Conservation (phyloP, 2,888 invertebrate species). For the Pollenia angustigena region DNA sequence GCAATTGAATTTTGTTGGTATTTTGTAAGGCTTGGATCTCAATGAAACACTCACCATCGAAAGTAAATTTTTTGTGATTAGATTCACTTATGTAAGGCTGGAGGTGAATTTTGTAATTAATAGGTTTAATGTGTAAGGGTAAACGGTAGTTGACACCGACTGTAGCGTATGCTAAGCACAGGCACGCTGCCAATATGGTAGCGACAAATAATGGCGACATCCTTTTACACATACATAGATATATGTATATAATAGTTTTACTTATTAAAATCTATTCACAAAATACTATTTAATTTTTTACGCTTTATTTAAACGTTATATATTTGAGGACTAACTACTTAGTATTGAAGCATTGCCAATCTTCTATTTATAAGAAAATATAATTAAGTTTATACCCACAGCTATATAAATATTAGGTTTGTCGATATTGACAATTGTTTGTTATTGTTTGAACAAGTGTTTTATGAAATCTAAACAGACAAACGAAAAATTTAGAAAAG, state of each 20-base stretch:
- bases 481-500: too few species aligned
- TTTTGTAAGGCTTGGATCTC: slow-evolving; percentile 83
- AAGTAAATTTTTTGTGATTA: too few species aligned
- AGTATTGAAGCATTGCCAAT: slow-evolving; percentile 51
- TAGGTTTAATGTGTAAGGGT: slow-evolving; percentile 78
- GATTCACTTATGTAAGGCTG: too few species aligned
- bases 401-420: too few species aligned
- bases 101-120: too few species aligned
- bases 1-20: slow-evolving; percentile 84
- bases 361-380: slow-evolving; percentile 72
- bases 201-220: slow-evolving; percentile 49
- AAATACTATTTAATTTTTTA: background rate
- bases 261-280: background rate
- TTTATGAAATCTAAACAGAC: too few species aligned
- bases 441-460: too few species aligned
- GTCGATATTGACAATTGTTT: too few species aligned
- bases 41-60: slow-evolving; percentile 78
- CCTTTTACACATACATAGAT: slow-evolving; percentile 5
- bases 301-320: slow-evolving; percentile 20
- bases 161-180: slow-evolving; percentile 70
- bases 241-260: background rate
- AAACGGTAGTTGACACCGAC: slow-evolving; percentile 78
- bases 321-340: slow-evolving; percentile 70
- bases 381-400: too few species aligned
- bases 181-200: slow-evolving; percentile 74